phyloP scores from a whole-genome alignment of 2,888 invertebrate species.

The Heliothis peltigera region DNA sequence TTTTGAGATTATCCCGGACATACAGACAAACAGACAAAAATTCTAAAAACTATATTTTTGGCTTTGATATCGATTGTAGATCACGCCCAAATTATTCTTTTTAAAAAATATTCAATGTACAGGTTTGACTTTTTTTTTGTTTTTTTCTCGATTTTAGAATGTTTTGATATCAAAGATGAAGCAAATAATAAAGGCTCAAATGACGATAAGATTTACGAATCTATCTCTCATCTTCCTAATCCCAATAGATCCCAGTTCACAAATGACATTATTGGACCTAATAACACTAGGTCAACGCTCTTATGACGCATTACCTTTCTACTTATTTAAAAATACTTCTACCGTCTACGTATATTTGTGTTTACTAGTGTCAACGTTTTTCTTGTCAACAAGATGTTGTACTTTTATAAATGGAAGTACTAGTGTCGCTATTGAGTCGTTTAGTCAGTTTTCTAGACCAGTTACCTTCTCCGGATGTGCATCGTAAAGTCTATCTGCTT shows the following conservation, averaged over 20 bases:
- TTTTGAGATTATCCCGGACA: too few relatives aligned
- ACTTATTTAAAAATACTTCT: conserved; percentile 41
- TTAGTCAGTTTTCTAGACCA: conserved; percentile 24
- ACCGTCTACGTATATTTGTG: conserved; percentile 17
- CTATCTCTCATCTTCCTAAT: not conserved
- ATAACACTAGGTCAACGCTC: conserved; percentile 12
- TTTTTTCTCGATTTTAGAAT: too few relatives aligned
- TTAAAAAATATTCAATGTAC: too few relatives aligned
- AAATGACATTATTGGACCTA: not conserved
- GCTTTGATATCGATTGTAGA: too few relatives aligned
- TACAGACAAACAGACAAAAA: too few relatives aligned
- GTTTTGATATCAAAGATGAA: too few relatives aligned
- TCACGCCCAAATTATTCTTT: too few relatives aligned
- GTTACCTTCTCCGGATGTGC: conserved; percentile 8
- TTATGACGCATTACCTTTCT: conserved; percentile 26
- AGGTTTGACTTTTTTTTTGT: too few relatives aligned
- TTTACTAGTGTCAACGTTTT: conserved; percentile 18
- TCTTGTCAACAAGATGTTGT: conserved; percentile 25
- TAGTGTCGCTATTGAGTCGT: conserved; percentile 27
- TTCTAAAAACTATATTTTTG: too few relatives aligned
- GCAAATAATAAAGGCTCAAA: too few relatives aligned
- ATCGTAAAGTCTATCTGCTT: conserved; percentile 12
- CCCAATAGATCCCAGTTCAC: not conserved
- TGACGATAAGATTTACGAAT: too few relatives aligned
- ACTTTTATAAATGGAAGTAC: conserved; percentile 19